phyloP scores from a whole-genome alignment of 2,888 invertebrate species.

The Acanthosoma haemorrhoidale region DNA sequence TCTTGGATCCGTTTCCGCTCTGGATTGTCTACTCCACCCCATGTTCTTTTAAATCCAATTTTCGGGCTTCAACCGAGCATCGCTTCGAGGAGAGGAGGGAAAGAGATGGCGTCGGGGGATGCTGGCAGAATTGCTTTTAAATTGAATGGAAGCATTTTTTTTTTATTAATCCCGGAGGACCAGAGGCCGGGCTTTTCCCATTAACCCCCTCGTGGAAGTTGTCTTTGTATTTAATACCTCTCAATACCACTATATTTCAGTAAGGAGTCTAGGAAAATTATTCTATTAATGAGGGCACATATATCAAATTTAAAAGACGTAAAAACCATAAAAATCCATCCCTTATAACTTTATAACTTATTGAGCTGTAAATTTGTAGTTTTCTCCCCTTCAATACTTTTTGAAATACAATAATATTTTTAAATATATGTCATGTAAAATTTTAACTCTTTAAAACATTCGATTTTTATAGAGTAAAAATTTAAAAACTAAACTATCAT shows the following conservation, averaged over 20 bases:
- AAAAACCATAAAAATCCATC: no score
- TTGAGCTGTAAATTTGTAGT: no score
- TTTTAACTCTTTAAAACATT: no score
- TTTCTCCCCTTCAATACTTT: no score
- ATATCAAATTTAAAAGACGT: no score
- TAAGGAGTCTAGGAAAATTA: no score
- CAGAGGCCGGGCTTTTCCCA: background rate
- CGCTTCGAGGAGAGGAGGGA: background rate
- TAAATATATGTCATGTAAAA: no score
- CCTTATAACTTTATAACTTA: no score
- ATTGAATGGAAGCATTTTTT: constrained; percentile 16
- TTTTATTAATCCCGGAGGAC: background rate
- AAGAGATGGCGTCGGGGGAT: background rate
- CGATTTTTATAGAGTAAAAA: no score
- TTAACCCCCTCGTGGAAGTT: background rate
- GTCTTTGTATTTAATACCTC: background rate
- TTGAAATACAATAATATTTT: no score
- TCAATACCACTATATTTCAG: background rate
- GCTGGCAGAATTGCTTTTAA: constrained; percentile 17
- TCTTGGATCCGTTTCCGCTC: constrained; percentile 13
- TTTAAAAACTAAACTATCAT: no score
- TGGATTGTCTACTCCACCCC: background rate
- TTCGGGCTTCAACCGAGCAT: background rate
- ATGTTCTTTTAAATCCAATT: constrained; percentile 21
- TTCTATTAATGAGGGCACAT: no score